Conservation (phyloP, 2,113 vertebrate genomes). For the Gallinago undulata region DNA sequence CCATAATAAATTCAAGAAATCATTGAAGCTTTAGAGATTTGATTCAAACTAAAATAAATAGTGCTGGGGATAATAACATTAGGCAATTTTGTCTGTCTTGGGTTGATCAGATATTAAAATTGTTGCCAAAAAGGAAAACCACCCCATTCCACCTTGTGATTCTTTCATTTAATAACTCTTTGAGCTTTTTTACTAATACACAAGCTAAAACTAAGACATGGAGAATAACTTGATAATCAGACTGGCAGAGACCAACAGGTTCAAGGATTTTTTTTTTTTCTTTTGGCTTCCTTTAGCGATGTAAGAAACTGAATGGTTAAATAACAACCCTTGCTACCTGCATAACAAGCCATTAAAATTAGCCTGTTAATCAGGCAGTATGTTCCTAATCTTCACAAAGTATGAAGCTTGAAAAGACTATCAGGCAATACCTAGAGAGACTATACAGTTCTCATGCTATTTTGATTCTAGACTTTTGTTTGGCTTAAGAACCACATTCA, state of each 20-base stretch:
- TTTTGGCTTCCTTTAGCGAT: not conserved
- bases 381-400: not conserved
- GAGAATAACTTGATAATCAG: not conserved
- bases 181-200: not conserved
- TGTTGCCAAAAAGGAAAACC: not conserved
- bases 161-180: not conserved
- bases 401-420: not conserved
- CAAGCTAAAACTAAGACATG: not conserved
- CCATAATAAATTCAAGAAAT: not conserved
- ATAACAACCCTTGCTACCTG: not conserved
- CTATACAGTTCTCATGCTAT: not conserved
- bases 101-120: not conserved
- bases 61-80: not conserved
- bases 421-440: not conserved
- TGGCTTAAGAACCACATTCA: conserved; percentile 40
- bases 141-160: not conserved
- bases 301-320: not conserved
- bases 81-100: not conserved
- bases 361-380: not conserved
- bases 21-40: not conserved
- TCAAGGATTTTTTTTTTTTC: not conserved
- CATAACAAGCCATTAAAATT: not conserved
- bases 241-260: not conserved
- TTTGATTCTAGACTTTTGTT: conserved; percentile 62
- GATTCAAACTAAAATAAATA: not conserved